Percentiles rank a stretch among this genome's conserved stretches.
These are phyloP conservation scores for Philypnodon macrostomus DNA, from an alignment of 2,797 vertebrate species.

Conservation along the genomic window DNA sequence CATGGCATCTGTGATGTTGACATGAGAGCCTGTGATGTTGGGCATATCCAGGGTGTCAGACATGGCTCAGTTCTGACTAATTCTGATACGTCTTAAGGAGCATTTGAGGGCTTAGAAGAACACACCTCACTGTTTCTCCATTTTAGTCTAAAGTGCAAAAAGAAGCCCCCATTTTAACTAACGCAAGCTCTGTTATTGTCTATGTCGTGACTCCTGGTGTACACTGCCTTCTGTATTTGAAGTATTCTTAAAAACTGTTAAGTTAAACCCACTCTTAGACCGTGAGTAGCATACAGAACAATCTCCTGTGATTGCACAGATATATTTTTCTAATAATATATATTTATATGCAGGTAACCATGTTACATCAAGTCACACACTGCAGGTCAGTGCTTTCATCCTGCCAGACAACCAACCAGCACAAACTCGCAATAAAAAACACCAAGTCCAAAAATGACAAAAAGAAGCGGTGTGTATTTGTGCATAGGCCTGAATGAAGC, in stretches of 20 bases:
- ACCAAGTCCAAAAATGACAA: constrained; percentile 43
- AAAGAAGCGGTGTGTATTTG: constrained; percentile 40
- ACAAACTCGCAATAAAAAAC: constrained; percentile 47
- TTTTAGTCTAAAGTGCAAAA: constrained; percentile 62
- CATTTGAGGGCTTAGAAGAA: constrained; percentile 31
- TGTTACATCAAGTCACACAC: constrained; percentile 51
- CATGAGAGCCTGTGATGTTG: constrained; percentile 51
- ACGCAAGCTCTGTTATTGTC: constrained; percentile 33
- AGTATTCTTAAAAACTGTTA: constrained; percentile 35
- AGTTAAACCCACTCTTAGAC: constrained; percentile 46
- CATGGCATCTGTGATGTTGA: constrained; percentile 13
- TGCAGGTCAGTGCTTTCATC: constrained; percentile 29
- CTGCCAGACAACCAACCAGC: constrained; percentile 31
- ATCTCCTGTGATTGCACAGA: constrained; percentile 57
- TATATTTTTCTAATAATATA: constrained; percentile 32
- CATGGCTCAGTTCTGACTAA: constrained; percentile 15
- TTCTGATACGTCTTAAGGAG: constrained; percentile 23
- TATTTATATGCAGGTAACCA: constrained; percentile 52
- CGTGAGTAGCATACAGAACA: constrained; percentile 50
- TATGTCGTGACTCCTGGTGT: constrained; percentile 53
- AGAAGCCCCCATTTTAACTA: constrained; percentile 13
- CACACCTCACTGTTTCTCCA: constrained; percentile 46
- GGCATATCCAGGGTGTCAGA: constrained; percentile 11
- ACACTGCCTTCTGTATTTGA: constrained; percentile 42
- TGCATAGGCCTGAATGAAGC: constrained; percentile 52